These are phyloP conservation scores for Mythimna ferrago DNA, from an alignment of 2,888 invertebrate genomes.

Conservation along the genomic window DNA sequence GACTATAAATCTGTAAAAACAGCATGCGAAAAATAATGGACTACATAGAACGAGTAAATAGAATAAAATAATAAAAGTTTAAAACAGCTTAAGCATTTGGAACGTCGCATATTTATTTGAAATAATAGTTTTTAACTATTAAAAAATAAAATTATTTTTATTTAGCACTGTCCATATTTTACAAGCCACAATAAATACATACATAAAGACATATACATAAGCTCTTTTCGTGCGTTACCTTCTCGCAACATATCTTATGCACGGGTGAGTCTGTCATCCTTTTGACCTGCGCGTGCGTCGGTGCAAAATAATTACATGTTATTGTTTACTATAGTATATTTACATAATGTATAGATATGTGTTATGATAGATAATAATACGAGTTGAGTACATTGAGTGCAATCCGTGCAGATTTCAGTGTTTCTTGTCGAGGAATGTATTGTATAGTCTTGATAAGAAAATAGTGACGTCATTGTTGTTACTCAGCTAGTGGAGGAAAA, in stretches of 20 bases:
- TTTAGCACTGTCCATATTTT: too few species aligned
- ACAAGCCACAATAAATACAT: slow-evolving; percentile 24
- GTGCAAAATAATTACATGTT: slow-evolving; percentile 70
- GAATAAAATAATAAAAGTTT: too few species aligned
- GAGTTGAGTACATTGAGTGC: background rate
- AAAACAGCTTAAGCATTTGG: slow-evolving; percentile 14
- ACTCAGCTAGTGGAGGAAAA: too few species aligned
- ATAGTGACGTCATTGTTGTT: too few species aligned
- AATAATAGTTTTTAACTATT: background rate
- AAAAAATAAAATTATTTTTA: too few species aligned
- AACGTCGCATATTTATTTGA: too few species aligned
- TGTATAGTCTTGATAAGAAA: too few species aligned
- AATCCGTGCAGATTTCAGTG: background rate
- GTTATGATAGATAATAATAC: background rate
- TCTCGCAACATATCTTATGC: slow-evolving; percentile 90
- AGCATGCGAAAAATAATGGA: background rate
- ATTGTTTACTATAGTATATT: slow-evolving; percentile 13
- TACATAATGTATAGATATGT: slow-evolving; percentile 1
- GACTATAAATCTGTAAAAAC: too few species aligned
- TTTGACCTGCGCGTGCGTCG: slow-evolving; percentile 77
- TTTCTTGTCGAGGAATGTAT: background rate
- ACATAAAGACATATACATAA: slow-evolving; percentile 33
- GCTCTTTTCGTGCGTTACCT: slow-evolving; percentile 84
- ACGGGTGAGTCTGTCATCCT: slow-evolving; percentile 82
- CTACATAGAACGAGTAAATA: background rate